These are phyloP conservation scores for Neodiprion fabricii DNA, from an alignment of 1,140 invertebrate species.

Conservation along the genomic window DNA sequence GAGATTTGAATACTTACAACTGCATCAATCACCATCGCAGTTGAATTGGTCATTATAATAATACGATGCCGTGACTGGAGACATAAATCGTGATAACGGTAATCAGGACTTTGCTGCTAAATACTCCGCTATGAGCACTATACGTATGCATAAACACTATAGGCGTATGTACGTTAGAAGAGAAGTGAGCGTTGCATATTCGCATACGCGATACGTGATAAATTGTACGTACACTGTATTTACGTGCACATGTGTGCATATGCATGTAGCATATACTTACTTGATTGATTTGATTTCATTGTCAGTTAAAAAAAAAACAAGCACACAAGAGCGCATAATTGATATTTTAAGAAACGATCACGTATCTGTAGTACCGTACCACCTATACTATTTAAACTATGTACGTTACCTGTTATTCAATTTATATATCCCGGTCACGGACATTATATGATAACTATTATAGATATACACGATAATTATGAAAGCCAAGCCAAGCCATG, in stretches of 20 bases:
- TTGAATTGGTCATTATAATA: background rate
- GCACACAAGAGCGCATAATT: too few relatives aligned
- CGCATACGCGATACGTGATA: constrained; percentile 19
- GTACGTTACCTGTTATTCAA: too few relatives aligned
- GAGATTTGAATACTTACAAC: too few relatives aligned
- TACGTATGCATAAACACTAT: constrained; percentile 20
- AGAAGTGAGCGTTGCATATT: background rate
- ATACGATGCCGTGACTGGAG: constrained; percentile 1
- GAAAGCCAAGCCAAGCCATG: background rate
- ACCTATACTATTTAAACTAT: too few relatives aligned
- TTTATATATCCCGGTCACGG: background rate
- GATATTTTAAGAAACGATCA: too few relatives aligned
- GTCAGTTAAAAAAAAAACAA: too few relatives aligned
- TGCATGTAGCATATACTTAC: too few relatives aligned
- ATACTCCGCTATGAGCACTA: background rate
- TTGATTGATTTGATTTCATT: too few relatives aligned
- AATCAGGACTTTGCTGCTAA: background rate
- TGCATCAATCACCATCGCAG: background rate
- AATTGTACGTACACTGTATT: background rate
- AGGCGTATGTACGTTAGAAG: constrained; percentile 10
- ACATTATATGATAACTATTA: constrained; percentile 18
- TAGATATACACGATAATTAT: constrained; percentile 14
- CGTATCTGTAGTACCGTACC: too few relatives aligned
- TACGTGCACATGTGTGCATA: background rate
- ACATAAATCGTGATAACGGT: constrained; percentile 1